Percentiles rank a stretch among this genome's conserved stretches.
phyloP scores from a whole-genome alignment of 2,888 invertebrate genomes.

The Fissipunctia ypsillon region DNA sequence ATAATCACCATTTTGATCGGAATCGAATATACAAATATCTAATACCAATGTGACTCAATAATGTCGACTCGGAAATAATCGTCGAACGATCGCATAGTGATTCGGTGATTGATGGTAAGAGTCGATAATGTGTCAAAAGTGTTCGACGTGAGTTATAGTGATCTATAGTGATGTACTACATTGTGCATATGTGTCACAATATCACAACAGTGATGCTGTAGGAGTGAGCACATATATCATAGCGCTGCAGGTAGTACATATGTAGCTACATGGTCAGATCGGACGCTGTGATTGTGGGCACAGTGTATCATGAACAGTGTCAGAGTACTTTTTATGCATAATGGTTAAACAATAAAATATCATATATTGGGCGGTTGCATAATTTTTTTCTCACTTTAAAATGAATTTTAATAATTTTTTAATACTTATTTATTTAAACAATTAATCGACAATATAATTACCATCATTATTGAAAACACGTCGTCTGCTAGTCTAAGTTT shows the following conservation, averaged over 20 bases:
- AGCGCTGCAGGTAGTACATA: not conserved
- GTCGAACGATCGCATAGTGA: constrained; percentile 33
- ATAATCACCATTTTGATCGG: constrained; percentile 10
- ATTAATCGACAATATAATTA: no score
- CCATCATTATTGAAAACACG: no score
- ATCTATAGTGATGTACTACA: constrained; percentile 25
- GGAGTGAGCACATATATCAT: constrained; percentile 7
- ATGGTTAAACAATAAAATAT: not conserved
- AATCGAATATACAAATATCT: constrained; percentile 15
- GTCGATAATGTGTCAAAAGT: constrained; percentile 48
- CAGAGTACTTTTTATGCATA: constrained; percentile 1
- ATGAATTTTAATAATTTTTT: no score
- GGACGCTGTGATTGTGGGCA: constrained; percentile 8
- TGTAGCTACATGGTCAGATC: constrained; percentile 16
- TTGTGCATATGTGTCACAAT: constrained; percentile 35
- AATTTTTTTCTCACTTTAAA: no score
- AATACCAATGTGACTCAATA: constrained; percentile 12
- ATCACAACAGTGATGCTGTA: constrained; percentile 21
- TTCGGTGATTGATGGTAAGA: constrained; percentile 49
- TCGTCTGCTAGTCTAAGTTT: no score
- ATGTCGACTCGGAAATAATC: constrained; percentile 17
- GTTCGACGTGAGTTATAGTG: constrained; percentile 39
- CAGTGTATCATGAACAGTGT: constrained; percentile 5
- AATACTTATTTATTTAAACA: no score
- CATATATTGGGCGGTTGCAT: no score